Conservation (phyloP, 1,140 invertebrate species). For the Formica exsecta region DNA sequence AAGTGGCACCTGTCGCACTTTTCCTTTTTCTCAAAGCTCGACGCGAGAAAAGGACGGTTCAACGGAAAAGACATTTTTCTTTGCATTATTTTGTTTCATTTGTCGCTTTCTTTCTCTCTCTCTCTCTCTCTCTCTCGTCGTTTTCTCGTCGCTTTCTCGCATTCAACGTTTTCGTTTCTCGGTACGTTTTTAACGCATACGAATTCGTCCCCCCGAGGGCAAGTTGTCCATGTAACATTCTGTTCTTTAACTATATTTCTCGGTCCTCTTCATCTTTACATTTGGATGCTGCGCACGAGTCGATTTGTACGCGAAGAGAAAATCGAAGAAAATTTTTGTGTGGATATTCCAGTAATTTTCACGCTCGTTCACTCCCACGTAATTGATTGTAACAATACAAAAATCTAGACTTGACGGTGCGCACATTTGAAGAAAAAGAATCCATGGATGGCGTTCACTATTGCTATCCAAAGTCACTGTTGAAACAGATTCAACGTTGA, state of each 20-base stretch:
- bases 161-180: constrained; percentile 49
- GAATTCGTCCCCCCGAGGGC: constrained; percentile 9
- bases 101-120: constrained; percentile 6
- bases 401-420: neutral
- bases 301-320: neutral
- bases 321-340: constrained; percentile 5
- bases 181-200: constrained; percentile 32
- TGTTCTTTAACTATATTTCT: neutral
- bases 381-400: neutral
- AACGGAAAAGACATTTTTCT: constrained; percentile 45
- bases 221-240: constrained; percentile 11
- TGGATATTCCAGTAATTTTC: constrained; percentile 2
- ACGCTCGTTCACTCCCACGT: neutral
- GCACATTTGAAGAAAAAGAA: neutral
- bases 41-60: constrained; percentile 28
- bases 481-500: neutral
- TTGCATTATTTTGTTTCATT: constrained; percentile 8
- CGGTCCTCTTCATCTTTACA: neutral
- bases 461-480: neutral
- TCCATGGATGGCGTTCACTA: neutral
- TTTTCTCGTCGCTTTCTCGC: constrained; percentile 27
- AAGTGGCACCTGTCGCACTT: constrained; percentile 34
- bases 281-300: neutral
- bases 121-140: neutral
- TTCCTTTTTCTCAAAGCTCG: constrained; percentile 41